These are phyloP conservation scores for Tribolium freemani DNA, from an alignment of 2,888 invertebrate genomes.

Conservation along the genomic window DNA sequence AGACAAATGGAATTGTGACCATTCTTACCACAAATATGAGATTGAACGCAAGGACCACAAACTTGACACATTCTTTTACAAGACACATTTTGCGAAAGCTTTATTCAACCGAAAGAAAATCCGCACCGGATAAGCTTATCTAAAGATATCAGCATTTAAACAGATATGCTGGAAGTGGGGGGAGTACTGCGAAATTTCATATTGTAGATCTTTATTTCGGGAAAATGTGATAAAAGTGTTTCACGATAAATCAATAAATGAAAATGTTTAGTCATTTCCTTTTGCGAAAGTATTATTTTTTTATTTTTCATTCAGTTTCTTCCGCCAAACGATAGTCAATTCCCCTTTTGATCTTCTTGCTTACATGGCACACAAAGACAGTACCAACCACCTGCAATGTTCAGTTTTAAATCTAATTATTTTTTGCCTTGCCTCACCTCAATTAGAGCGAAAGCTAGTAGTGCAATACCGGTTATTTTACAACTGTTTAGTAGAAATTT, in stretches of 20 bases:
- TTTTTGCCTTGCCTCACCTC: not conserved
- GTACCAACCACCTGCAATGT: not conserved
- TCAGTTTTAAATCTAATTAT: not conserved
- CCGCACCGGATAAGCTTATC: not conserved
- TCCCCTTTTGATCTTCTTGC: no score
- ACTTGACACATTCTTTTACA: slow-evolving; percentile 24
- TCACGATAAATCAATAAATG: no score
- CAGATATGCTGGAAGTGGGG: not conserved
- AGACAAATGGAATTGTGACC: not conserved
- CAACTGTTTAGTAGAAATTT: not conserved
- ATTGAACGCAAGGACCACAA: slow-evolving; percentile 38
- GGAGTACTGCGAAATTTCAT: not conserved
- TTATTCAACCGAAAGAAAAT: not conserved
- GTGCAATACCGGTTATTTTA: not conserved
- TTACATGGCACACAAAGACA: not conserved
- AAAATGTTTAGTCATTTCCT: no score
- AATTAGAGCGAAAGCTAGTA: not conserved
- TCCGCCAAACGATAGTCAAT: no score
- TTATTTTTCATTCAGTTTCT: no score
- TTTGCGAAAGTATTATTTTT: no score
- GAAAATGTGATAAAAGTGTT: no score
- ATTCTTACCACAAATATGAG: slow-evolving; percentile 41
- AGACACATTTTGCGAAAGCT: slow-evolving; percentile 38
- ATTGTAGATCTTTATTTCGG: not conserved
- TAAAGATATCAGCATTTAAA: not conserved